phyloP scores from a whole-genome alignment of 2,888 invertebrate genomes.

The Stomorhina lunata region DNA sequence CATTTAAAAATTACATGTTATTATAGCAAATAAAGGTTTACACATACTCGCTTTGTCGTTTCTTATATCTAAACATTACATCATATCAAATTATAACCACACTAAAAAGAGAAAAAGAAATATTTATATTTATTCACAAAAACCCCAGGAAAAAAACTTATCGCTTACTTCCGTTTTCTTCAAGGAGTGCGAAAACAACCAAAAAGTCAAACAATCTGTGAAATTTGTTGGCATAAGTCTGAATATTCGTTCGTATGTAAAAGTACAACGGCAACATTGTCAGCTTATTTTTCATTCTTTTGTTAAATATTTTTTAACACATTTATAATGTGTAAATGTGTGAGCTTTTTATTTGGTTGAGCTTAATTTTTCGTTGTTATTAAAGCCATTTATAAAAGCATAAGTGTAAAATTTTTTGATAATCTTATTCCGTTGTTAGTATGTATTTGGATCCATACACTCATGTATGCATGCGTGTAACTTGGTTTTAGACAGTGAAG shows the following conservation, averaged over 20 bases:
- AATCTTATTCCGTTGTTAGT: constrained; percentile 19
- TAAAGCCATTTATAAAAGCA: constrained; percentile 50
- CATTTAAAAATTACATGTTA: constrained; percentile 57
- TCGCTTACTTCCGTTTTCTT: constrained; percentile 58
- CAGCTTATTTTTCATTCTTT: constrained; percentile 35
- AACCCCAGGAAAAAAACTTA: constrained; percentile 40
- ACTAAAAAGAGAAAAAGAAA: background rate
- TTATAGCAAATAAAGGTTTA: constrained; percentile 6
- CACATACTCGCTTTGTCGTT: background rate
- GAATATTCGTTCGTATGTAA: background rate
- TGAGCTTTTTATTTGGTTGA: background rate
- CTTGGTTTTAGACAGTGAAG: background rate
- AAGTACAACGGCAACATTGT: background rate
- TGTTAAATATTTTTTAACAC: constrained; percentile 9
- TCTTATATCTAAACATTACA: background rate
- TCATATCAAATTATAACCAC: constrained; percentile 39
- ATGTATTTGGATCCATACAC: background rate
- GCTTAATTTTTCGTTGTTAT: constrained; percentile 26
- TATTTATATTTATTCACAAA: constrained; percentile 1
- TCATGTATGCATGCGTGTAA: background rate
- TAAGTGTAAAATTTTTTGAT: constrained; percentile 50
- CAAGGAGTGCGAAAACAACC: constrained; percentile 13
- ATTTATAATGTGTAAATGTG: background rate
- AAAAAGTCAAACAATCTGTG: constrained; percentile 37
- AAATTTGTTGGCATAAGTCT: constrained; percentile 12